Base-by-base conservation (phyloP, 37 sponge, comb jelly and placozoan genomes). In the Spongilla lacustris region DNA sequence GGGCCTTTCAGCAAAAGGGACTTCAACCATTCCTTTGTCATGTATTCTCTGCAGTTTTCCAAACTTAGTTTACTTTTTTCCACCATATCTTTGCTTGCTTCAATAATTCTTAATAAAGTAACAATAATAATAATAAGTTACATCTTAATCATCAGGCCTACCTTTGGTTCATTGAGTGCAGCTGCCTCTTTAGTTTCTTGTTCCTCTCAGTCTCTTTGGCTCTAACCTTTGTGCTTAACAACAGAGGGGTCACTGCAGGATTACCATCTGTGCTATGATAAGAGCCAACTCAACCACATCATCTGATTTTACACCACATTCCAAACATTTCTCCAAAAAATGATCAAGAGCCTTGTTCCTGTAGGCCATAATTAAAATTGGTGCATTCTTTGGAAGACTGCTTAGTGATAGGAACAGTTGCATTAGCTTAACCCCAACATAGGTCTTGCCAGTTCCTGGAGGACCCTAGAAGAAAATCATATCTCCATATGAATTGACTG, bases 361-460 rank as follows among this genome's bases (percentile, higher is more conserved):
- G 85, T 85, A 71, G 24, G 85, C 85, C 78, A 77, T 77, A 28
- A 85, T 30, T 27, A 85, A 33, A 36, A 76, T 76, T 14, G 85
- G 85, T 23, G 48, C 41, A 22, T 72, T 12, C 68, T 85, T 76
- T 70, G 38, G 70, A 22, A 78, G 38, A 25, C 32, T 67, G 21
- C 50, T 84, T 49, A 83, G 38, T 31, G 76, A 75, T 13, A 85
- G 77, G 34, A 81, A 50, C 23, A 90, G 73, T 4, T 85, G 81
- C 36, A 81, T 30, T 17, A 90, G 73, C 66, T 81, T 79, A 38
- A 73, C 22, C 0, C 74, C 82, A 28, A 90, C 28, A 26, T 85
- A 85, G 0, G 91, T 80, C 71, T 90, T 90, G 69, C 91, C 91
- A 32, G 91, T 90, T 38, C 91, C 91, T 13, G 91, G 91, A 38